A percentile compares a stretch with the other conserved stretches of the same genome.
These are phyloP conservation scores for Nothoprocta pentlandii DNA, from an alignment of 2,113 vertebrate genomes.

Conservation along the genomic window DNA sequence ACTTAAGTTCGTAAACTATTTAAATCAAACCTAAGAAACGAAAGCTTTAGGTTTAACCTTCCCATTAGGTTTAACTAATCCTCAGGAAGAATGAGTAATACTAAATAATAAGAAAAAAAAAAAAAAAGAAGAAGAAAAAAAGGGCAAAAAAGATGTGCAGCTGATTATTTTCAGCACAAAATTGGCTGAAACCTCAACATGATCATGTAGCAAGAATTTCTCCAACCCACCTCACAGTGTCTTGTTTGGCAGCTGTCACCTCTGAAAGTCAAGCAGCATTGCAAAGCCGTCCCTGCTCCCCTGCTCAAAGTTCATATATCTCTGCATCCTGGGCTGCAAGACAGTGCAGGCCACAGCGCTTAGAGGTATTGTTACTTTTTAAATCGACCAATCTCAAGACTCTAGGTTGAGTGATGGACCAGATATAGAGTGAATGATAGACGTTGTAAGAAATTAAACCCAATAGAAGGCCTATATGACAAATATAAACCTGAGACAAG, in stretches of 20 bases:
- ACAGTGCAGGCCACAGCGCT: not conserved
- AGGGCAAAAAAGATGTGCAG: too few relatives aligned
- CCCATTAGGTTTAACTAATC: not conserved
- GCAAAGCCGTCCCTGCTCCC: not conserved
- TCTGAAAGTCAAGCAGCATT: not conserved
- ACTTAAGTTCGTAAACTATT: not conserved
- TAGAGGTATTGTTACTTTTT: not conserved
- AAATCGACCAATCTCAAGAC: not conserved
- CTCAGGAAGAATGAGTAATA: not conserved
- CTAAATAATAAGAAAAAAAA: not conserved
- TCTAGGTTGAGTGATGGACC: not conserved
- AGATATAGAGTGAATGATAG: not conserved
- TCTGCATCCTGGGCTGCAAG: not conserved
- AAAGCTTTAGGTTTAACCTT: not conserved
- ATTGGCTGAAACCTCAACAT: not conserved
- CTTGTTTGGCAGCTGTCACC: not conserved
- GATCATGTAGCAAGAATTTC: not conserved
- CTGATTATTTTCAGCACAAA: not conserved
- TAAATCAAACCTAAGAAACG: not conserved
- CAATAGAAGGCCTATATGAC: accelerated
- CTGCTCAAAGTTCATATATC: accelerated
- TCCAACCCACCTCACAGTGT: too few relatives aligned
- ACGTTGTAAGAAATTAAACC: not conserved
- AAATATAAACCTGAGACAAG: not conserved
- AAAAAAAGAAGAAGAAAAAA: not conserved